Evolutionary conservation across 2,797 vertebrate genomes (phyloP).

Genomic region (Kryptopterus vitreolus): DNA sequence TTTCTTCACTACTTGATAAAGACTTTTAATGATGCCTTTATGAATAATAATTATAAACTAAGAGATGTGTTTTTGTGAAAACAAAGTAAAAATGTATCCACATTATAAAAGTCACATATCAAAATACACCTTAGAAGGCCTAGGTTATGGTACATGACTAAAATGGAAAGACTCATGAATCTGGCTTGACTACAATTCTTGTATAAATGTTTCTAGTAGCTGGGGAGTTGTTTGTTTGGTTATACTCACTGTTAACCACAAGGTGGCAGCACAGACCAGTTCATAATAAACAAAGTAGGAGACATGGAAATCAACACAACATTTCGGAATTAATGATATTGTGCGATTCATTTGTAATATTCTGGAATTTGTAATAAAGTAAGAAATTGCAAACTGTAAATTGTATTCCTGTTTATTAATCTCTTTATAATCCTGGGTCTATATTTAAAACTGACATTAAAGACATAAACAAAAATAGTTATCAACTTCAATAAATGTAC

Average conservation of each 20-base stretch:
- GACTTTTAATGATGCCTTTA: not conserved
- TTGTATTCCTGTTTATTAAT: not conserved
- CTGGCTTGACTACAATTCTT: not conserved
- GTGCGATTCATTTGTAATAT: not conserved
- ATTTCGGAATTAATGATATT: not conserved
- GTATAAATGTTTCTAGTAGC: not conserved
- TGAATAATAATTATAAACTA: not conserved
- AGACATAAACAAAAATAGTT: not conserved
- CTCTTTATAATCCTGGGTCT: not conserved
- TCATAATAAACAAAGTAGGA: not conserved
- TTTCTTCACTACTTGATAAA: not conserved
- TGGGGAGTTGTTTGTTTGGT: not conserved
- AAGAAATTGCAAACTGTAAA: too few relatives aligned
- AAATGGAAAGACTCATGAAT: not conserved
- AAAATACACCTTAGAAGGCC: not conserved
- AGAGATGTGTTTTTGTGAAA: not conserved
- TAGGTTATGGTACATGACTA: not conserved
- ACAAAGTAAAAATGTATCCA: not conserved
- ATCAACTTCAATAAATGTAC: not conserved
- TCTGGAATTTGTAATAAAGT: not conserved
- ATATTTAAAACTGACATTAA: not conserved
- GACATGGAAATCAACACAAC: not conserved
- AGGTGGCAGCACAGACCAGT: conserved; percentile 45
- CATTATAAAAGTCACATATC: not conserved
- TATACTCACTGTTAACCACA: conserved; percentile 4